These are phyloP conservation scores for Antedon mediterranea DNA, from an alignment of 53 echinoderm and acorn worm species.

Conservation along the genomic window DNA sequence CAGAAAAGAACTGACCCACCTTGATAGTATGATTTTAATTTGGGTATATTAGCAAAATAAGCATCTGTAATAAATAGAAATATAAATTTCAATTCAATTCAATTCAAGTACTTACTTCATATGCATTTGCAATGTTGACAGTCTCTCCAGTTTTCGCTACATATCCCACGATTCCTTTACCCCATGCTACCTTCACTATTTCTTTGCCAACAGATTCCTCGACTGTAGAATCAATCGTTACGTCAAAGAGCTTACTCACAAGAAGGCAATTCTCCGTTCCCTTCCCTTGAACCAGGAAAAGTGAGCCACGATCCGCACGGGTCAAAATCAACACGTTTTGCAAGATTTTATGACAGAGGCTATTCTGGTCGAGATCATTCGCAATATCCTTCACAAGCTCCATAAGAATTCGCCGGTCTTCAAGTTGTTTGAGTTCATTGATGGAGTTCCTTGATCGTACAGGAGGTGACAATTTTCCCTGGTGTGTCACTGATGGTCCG, in stretches of 20 bases:
- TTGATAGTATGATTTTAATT: too few relatives aligned
- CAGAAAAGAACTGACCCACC: too few relatives aligned
- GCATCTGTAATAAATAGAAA: too few relatives aligned
- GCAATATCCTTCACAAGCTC: slow-evolving; percentile 96
- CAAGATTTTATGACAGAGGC: slow-evolving; percentile 91
- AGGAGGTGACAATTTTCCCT: slow-evolving; percentile 63
- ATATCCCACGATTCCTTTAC: slow-evolving; percentile 95
- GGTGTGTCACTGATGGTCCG: slow-evolving; percentile 55
- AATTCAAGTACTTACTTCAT: slow-evolving; percentile 98
- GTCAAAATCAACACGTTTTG: slow-evolving; percentile 90
- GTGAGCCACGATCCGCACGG: slow-evolving; percentile 84
- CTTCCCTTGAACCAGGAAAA: slow-evolving; percentile 87
- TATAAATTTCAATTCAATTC: too few relatives aligned
- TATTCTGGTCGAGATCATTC: slow-evolving; percentile 82
- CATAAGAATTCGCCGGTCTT: slow-evolving; percentile 82
- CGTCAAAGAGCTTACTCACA: slow-evolving; percentile 85
- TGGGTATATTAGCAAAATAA: too few relatives aligned
- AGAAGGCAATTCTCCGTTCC: slow-evolving; percentile 84
- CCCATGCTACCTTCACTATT: slow-evolving; percentile 78
- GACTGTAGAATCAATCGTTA: slow-evolving; percentile 81
- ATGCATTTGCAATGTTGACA: slow-evolving; percentile 97
- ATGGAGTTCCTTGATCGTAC: slow-evolving; percentile 84
- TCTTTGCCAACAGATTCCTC: slow-evolving; percentile 63
- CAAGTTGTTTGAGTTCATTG: slow-evolving; percentile 75
- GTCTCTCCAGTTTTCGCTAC: slow-evolving; percentile 92